A percentile compares a stretch with the other conserved stretches of the same genome.
Evolutionary conservation across 2,888 invertebrate species (phyloP).

Genomic region (Leucania comma): DNA sequence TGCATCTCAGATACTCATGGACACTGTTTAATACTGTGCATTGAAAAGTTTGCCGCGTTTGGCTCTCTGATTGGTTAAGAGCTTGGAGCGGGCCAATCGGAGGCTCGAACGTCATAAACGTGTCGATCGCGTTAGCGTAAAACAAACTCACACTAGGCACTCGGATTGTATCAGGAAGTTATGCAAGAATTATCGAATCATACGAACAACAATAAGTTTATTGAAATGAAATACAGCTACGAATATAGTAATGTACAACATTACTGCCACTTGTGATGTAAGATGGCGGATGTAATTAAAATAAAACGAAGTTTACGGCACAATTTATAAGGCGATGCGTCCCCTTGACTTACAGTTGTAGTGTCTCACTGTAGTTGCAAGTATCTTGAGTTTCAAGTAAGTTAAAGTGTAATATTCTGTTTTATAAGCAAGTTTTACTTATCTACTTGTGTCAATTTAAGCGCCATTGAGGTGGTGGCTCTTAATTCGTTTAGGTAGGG

Average conservation of each 20-base stretch:
- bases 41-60: too few relatives aligned
- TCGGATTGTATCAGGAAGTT: constrained; percentile 11
- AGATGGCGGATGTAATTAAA: constrained; percentile 58
- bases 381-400: constrained; percentile 37
- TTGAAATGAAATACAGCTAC: constrained; percentile 42
- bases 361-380: background rate
- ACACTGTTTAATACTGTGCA: too few relatives aligned
- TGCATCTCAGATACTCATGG: background rate
- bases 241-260: constrained; percentile 12
- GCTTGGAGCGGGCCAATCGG: too few relatives aligned
- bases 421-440: background rate
- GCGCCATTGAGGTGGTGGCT: background rate
- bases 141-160: too few relatives aligned
- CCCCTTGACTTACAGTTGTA: constrained; percentile 19
- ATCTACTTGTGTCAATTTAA: fast-evolving
- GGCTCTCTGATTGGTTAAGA: too few relatives aligned
- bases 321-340: constrained; percentile 48
- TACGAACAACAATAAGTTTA: constrained; percentile 34
- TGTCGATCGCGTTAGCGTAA: too few relatives aligned
- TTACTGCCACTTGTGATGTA: constrained; percentile 43
- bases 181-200: constrained; percentile 23
- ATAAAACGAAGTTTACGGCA: constrained; percentile 51
- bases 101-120: too few relatives aligned
- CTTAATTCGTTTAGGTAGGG: background rate
- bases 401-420: constrained; percentile 10